Conservation (phyloP, 2,113 vertebrate species). For the Lates calcarifer region DNA sequence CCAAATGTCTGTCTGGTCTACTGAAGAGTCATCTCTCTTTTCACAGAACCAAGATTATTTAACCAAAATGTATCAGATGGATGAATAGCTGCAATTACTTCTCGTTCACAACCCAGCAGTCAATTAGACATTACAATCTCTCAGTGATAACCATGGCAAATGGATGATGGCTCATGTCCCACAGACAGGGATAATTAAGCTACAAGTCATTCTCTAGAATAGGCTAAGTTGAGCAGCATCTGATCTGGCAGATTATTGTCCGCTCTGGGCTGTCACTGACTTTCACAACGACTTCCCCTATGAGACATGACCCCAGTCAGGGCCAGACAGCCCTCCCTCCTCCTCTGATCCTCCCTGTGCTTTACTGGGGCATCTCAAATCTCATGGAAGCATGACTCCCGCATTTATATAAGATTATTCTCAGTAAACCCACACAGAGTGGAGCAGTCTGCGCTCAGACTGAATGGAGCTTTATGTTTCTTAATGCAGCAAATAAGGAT, state of each 20-base stretch:
- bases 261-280: constrained; percentile 50
- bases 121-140: constrained; percentile 67
- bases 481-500: constrained; percentile 78
- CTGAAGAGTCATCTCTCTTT: constrained; percentile 34
- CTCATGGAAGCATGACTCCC: constrained; percentile 66
- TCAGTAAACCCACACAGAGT: constrained; percentile 67
- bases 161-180: constrained; percentile 65
- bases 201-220: constrained; percentile 51
- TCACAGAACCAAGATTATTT: constrained; percentile 55
- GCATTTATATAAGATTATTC: constrained; percentile 75
- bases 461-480: constrained; percentile 73
- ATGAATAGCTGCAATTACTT: constrained; percentile 75
- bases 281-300: constrained; percentile 43
- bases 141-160: constrained; percentile 68
- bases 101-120: constrained; percentile 58
- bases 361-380: constrained; percentile 68
- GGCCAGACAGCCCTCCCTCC: constrained; percentile 53
- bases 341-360: constrained; percentile 64
- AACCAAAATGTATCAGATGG: constrained; percentile 63
- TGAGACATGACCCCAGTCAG: constrained; percentile 63
- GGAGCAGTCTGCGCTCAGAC: constrained; percentile 61
- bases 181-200: constrained; percentile 69
- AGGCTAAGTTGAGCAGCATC: constrained; percentile 52
- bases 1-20: constrained; percentile 45
- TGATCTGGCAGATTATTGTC: constrained; percentile 68